Percentiles rank a stretch among this genome's conserved stretches.
Evolutionary conservation across 2,113 vertebrate species (phyloP).

Genomic region (Scolopax mira): DNA sequence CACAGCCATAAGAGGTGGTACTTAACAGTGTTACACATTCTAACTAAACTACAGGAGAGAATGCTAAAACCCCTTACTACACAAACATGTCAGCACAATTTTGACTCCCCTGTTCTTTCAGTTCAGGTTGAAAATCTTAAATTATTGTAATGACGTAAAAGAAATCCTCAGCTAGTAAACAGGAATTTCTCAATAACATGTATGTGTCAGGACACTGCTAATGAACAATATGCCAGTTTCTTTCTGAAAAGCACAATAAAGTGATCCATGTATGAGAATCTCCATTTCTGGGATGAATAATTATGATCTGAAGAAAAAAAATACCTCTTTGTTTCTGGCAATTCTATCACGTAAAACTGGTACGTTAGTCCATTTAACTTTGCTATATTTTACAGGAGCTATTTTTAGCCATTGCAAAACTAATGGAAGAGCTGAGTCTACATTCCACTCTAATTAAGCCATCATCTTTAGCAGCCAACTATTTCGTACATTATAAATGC

Average conservation of each 20-base stretch:
- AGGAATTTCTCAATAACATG: neutral
- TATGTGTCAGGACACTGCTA: neutral
- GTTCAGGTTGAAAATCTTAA: neutral
- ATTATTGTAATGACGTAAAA: neutral
- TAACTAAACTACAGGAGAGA: neutral
- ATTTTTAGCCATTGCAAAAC: conserved; percentile 60
- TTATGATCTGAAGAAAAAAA: neutral
- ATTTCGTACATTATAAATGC: conserved; percentile 51
- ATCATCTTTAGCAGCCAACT: conserved; percentile 40
- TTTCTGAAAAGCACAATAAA: neutral
- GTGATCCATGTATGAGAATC: neutral
- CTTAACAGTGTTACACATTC: neutral
- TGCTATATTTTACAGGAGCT: conserved; percentile 21
- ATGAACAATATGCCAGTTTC: neutral
- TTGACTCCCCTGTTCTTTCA: neutral
- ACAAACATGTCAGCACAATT: neutral
- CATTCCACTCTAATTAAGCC: conserved; percentile 64
- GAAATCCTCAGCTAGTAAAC: neutral
- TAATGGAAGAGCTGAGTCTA: conserved; percentile 38
- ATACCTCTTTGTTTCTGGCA: neutral
- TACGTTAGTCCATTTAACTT: neutral
- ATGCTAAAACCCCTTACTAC: neutral
- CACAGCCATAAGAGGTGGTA: neutral
- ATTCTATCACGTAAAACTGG: neutral
- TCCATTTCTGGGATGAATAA: neutral